These are phyloP conservation scores for Galaxea fascicularis DNA, from an alignment of 92 coral and sea anemone species.

Conservation along the genomic window DNA sequence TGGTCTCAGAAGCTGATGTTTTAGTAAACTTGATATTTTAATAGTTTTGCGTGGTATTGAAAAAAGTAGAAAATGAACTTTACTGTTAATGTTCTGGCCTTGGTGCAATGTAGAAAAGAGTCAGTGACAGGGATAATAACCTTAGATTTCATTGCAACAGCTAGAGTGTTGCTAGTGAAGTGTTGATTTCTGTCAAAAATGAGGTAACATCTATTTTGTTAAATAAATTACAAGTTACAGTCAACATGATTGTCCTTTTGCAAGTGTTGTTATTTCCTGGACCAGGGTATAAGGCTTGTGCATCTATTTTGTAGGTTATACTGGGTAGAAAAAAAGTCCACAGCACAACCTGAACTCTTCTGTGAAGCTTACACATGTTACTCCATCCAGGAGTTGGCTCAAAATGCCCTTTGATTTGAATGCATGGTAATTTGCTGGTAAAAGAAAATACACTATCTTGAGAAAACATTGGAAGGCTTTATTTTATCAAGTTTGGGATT, in stretches of 20 bases:
- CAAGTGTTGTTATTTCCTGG: background rate
- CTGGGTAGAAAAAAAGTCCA: background rate
- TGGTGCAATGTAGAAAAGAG: conserved; percentile 1
- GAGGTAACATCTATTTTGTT: background rate
- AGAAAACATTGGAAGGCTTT: too few species aligned
- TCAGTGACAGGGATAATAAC: background rate
- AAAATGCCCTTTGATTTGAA: background rate
- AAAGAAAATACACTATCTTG: too few species aligned
- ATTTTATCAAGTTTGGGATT: too few species aligned
- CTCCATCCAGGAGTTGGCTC: background rate
- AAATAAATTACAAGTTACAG: too few species aligned
- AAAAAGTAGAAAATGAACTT: too few species aligned
- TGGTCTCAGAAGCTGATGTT: too few species aligned
- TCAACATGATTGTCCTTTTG: background rate
- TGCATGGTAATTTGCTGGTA: too few species aligned
- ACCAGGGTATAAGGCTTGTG: background rate
- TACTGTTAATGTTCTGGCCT: background rate
- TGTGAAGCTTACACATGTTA: background rate
- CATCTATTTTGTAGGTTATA: background rate
- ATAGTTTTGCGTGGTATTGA: too few species aligned
- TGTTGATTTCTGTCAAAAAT: background rate
- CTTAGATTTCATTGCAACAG: background rate
- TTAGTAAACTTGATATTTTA: too few species aligned
- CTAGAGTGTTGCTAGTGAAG: background rate
- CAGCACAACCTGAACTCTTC: background rate